A percentile compares a stretch with the other conserved stretches of the same genome.
phyloP scores from a whole-genome alignment of 1,140 invertebrate species.

The Leguminivora glycinivorella region DNA sequence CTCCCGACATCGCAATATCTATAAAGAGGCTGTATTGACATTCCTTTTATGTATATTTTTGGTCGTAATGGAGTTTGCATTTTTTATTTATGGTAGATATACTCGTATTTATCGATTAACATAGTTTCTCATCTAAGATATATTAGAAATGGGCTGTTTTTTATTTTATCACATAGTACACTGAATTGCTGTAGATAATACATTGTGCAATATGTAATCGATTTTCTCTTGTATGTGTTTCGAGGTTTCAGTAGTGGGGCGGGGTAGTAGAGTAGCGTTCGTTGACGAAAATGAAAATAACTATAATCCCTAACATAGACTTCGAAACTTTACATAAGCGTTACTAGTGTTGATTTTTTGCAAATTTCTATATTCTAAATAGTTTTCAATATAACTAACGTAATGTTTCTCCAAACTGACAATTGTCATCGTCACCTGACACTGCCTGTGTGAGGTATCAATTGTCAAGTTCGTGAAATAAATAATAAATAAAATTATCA shows the following conservation, averaged over 20 bases:
- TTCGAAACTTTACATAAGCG: conserved; percentile 4
- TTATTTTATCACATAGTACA: conserved; percentile 48
- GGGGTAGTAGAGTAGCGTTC: conserved; percentile 39
- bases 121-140: conserved; percentile 57
- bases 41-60: conserved; percentile 68
- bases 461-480: background rate
- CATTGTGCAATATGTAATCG: conserved; percentile 64
- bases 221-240: conserved; percentile 53
- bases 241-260: conserved; percentile 39
- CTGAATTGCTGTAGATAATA: conserved; percentile 59
- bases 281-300: background rate
- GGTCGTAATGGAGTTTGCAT: conserved; percentile 44
- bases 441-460: background rate
- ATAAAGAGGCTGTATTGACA: conserved; percentile 44
- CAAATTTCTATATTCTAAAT: background rate
- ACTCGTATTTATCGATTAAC: conserved; percentile 44
- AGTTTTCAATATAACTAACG: background rate
- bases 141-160: conserved; percentile 68
- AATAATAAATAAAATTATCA: background rate
- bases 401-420: background rate
- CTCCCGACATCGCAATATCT: conserved; percentile 16
- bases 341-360: background rate
- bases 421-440: background rate
- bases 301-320: conserved; percentile 34
- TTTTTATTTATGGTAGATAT: conserved; percentile 59